Conservation (phyloP, 2,113 vertebrate genomes). For the Urocolius indicus region DNA sequence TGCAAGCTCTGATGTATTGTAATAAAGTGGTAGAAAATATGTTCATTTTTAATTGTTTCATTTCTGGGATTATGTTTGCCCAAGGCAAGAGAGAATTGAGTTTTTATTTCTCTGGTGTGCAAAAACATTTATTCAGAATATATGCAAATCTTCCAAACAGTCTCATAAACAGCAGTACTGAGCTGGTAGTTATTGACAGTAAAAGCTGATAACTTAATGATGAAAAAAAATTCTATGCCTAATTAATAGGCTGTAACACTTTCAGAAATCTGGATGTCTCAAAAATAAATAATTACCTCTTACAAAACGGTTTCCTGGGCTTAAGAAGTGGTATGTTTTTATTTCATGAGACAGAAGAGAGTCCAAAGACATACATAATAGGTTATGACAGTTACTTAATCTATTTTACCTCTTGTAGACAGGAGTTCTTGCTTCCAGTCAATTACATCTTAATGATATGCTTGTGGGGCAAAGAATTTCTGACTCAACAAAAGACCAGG, state of each 20-base stretch:
- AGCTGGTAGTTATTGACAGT: constrained; percentile 37
- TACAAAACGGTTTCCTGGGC: not conserved
- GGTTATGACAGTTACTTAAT: not conserved
- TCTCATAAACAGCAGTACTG: constrained; percentile 3
- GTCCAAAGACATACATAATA: not conserved
- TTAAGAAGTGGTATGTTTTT: not conserved
- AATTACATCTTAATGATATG: not conserved
- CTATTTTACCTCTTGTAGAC: not conserved
- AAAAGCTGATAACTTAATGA: constrained; percentile 34
- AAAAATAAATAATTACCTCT: not conserved
- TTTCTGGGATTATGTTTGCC: constrained; percentile 40
- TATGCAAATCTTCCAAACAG: constrained; percentile 30
- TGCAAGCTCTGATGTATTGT: not conserved
- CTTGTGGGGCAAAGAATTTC: not conserved
- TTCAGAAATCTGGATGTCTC: not conserved
- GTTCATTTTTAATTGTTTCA: constrained; percentile 47
- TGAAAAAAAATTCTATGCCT: not conserved
- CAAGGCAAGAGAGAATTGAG: constrained; percentile 38
- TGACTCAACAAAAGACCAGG: not conserved
- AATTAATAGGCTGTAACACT: constrained; percentile 1
- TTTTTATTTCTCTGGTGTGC: constrained; percentile 28
- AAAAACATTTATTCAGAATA: constrained; percentile 38
- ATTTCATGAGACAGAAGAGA: not conserved
- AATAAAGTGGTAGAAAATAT: constrained; percentile 39
- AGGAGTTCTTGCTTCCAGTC: not conserved